A percentile compares a stretch with the other conserved stretches of the same genome.
Evolutionary conservation across 2,113 vertebrate species (phyloP).

Genomic region (Equus quagga): DNA sequence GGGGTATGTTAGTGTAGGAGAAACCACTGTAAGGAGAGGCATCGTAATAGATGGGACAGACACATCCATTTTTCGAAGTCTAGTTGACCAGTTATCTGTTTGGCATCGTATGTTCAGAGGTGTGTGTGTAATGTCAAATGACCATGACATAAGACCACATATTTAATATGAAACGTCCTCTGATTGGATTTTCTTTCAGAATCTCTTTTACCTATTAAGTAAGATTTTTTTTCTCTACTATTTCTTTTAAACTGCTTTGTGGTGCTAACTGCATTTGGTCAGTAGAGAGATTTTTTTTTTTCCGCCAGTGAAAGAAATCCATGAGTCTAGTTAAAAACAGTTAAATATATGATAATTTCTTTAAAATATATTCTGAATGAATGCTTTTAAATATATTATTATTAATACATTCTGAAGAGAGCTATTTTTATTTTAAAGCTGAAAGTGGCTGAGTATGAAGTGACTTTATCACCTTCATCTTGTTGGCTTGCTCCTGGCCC

Average conservation of each 20-base stretch:
- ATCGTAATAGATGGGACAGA: not conserved
- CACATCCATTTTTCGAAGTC: not conserved
- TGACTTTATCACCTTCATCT: not conserved
- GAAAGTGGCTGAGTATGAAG: not conserved
- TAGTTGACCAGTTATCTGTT: not conserved
- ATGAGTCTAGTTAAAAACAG: not conserved
- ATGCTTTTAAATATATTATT: not conserved
- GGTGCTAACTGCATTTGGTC: not conserved
- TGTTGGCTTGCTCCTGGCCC: not conserved
- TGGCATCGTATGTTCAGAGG: not conserved
- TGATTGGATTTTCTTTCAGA: constrained; percentile 24
- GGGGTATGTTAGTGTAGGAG: not conserved
- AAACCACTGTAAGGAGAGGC: not conserved
- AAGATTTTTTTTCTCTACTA: constrained; percentile 18
- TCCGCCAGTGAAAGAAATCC: not conserved
- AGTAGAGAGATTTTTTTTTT: not conserved
- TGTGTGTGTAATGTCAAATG: not conserved
- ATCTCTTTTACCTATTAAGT: not conserved
- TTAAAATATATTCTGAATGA: not conserved
- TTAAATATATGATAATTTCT: not conserved
- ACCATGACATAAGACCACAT: not conserved
- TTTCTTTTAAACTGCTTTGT: not conserved
- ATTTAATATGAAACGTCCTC: not conserved
- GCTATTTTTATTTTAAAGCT: constrained; percentile 8
- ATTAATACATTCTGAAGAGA: not conserved